Evolutionary conservation across 2,888 invertebrate genomes (phyloP).

Genomic region (Lepas anatifera): DNA sequence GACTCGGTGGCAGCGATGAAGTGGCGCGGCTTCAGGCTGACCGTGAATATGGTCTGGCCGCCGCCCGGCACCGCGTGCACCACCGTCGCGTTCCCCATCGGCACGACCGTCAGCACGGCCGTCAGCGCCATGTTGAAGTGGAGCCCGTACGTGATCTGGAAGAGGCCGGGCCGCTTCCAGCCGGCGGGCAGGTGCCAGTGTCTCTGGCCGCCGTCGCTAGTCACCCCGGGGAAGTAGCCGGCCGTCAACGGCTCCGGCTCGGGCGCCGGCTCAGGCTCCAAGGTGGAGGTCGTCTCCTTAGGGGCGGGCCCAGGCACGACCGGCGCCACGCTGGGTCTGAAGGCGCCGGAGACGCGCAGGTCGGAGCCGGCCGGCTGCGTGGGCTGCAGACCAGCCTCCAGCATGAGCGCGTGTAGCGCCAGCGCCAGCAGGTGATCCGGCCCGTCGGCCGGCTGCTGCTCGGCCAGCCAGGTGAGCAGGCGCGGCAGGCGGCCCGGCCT

Average conservation of each 20-base stretch:
- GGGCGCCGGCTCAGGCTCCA: background rate
- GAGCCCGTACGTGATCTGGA: background rate
- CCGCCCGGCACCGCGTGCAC: conserved; percentile 1
- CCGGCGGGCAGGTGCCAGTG: background rate
- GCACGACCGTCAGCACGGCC: background rate
- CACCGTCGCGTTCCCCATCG: background rate
- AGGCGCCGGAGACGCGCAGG: background rate
- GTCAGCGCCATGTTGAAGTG: conserved; percentile 4
- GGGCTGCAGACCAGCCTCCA: conserved; percentile 11
- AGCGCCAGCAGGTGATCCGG: background rate
- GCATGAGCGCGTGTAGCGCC: conserved; percentile 10
- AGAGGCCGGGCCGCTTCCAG: conserved; percentile 2
- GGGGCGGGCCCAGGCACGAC: background rate
- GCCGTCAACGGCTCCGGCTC: background rate
- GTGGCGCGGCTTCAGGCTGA: background rate
- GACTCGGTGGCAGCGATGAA: conserved; percentile 1
- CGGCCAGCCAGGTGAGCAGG: conserved; percentile 10
- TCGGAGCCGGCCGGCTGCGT: background rate
- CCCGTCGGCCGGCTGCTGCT: background rate
- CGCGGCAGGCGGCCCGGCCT: background rate
- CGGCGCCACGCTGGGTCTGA: background rate
- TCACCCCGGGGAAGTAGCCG: conserved; percentile 1
- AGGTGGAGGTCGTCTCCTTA: too few relatives aligned
- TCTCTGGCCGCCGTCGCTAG: background rate
- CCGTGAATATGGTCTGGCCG: background rate